phyloP scores from a whole-genome alignment of 1,140 invertebrate genomes.

The Drosophila novamexicana region DNA sequence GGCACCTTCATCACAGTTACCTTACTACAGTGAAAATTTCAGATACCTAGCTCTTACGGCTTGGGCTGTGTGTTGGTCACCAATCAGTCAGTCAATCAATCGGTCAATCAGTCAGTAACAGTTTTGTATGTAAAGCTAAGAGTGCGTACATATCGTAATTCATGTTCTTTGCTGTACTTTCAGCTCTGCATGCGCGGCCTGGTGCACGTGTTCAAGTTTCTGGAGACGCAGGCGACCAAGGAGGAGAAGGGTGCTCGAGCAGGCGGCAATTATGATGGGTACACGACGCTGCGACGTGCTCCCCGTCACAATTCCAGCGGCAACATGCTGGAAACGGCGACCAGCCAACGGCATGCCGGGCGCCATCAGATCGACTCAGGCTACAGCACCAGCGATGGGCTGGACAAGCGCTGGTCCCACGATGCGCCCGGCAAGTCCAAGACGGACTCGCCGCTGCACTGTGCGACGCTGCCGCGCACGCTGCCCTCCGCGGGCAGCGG shows the following conservation, averaged over 20 bases:
- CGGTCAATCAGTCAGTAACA: too few relatives aligned
- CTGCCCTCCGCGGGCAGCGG: constrained; percentile 40
- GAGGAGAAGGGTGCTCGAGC: constrained; percentile 85
- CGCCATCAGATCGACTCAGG: constrained; percentile 93
- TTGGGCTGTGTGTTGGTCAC: too few relatives aligned
- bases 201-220: constrained; percentile 97
- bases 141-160: too few relatives aligned
- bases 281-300: constrained; percentile 78
- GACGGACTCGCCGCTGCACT: constrained; percentile 69
- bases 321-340: constrained; percentile 85
- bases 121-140: too few relatives aligned
- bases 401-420: constrained; percentile 94
- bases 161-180: constrained; percentile 46
- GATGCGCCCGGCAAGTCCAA: constrained; percentile 86
- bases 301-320: constrained; percentile 84
- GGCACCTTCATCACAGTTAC: too few relatives aligned
- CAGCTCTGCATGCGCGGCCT: constrained; percentile 95
- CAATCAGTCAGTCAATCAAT: too few relatives aligned
- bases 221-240: constrained; percentile 94
- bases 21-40: too few relatives aligned
- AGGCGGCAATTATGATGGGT: constrained; percentile 81
- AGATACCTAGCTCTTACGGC: too few relatives aligned
- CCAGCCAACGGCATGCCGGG: constrained; percentile 63
- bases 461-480: constrained; percentile 57
- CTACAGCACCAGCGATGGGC: constrained; percentile 92